These are phyloP conservation scores for Orthosia gothica DNA, from an alignment of 2,888 invertebrate species.

Conservation along the genomic window DNA sequence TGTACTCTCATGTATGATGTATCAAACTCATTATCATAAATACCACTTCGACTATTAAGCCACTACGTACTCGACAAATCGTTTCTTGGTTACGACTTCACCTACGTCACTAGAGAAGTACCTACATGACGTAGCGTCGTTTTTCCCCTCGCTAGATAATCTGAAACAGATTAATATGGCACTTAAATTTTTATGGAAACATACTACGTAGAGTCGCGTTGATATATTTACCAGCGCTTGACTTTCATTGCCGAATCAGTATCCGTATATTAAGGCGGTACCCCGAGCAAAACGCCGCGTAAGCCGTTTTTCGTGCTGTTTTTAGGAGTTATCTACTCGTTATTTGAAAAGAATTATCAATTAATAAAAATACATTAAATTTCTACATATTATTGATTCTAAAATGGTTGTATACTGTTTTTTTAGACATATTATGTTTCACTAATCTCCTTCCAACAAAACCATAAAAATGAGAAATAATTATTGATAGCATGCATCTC, in stretches of 20 bases:
- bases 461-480: too few species aligned
- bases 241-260: constrained; percentile 32
- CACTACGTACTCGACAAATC: background rate
- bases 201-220: constrained; percentile 13
- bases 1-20: background rate
- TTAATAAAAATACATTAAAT: too few species aligned
- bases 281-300: too few species aligned
- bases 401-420: too few species aligned
- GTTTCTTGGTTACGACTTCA: background rate
- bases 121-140: constrained; percentile 7
- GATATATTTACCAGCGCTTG: constrained; percentile 19
- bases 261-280: constrained; percentile 15
- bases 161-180: constrained; percentile 17
- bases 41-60: background rate
- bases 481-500: too few species aligned
- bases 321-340: too few species aligned
- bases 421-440: too few species aligned
- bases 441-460: too few species aligned
- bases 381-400: too few species aligned
- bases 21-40: background rate
- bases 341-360: too few species aligned
- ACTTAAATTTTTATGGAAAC: constrained; percentile 25
- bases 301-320: too few species aligned
- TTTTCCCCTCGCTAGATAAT: constrained; percentile 20
- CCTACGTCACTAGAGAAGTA: constrained; percentile 14